Evolutionary conservation across 1,140 invertebrate genomes (phyloP).

Genomic region (Drosophila miranda): DNA sequence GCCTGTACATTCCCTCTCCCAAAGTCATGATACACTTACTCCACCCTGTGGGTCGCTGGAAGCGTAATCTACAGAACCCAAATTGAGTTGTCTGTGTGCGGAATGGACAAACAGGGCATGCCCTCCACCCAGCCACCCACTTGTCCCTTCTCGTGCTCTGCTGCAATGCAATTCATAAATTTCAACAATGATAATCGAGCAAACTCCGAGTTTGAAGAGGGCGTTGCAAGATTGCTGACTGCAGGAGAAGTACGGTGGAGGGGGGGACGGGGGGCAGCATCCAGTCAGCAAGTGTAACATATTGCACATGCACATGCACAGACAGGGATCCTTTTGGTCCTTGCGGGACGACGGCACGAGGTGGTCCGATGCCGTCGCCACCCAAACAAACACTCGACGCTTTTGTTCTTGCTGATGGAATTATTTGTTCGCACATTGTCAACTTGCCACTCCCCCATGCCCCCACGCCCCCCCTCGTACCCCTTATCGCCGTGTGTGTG

Average conservation of each 20-base stretch:
- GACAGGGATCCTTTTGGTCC: conserved; percentile 27
- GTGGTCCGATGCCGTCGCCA: conserved; percentile 51
- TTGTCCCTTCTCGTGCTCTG: not conserved
- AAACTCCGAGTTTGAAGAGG: conserved; percentile 46
- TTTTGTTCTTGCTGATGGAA: conserved; percentile 81
- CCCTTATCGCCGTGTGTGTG: conserved; percentile 35
- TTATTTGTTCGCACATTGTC: conserved; percentile 82
- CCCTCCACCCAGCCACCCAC: not conserved
- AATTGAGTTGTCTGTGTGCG: conserved; percentile 53
- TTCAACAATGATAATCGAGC: conserved; percentile 71
- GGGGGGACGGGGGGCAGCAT: conserved; percentile 4
- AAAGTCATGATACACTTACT: not conserved
- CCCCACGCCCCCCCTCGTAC: conserved; percentile 6
- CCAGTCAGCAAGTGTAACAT: conserved; percentile 55
- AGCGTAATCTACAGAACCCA: conserved; percentile 36
- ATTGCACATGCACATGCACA: conserved; percentile 43
- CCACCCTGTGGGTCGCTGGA: not conserved
- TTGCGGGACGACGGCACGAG: conserved; percentile 7
- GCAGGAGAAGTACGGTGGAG: conserved; percentile 13
- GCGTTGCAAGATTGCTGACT: conserved; percentile 54
- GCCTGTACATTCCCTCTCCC: not conserved
- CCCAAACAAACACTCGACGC: conserved; percentile 80
- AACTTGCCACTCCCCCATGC: conserved; percentile 66
- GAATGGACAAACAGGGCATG: conserved; percentile 37
- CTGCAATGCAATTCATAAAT: conserved; percentile 66